These are phyloP conservation scores for Pelobates fuscus DNA, from an alignment of 2,113 vertebrate species.

Conservation along the genomic window DNA sequence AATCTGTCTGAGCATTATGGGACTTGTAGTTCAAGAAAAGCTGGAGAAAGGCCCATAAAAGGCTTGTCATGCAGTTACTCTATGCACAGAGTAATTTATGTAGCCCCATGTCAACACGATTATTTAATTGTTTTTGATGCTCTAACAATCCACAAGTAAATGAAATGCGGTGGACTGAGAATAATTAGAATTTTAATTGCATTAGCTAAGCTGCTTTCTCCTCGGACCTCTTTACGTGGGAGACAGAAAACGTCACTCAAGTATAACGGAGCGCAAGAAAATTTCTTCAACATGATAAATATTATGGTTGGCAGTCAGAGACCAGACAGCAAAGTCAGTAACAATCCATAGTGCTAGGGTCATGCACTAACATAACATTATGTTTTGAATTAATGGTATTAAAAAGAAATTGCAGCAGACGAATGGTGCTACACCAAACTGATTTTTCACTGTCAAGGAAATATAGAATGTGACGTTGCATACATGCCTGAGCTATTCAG, in stretches of 20 bases:
- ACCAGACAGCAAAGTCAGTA: constrained; percentile 10
- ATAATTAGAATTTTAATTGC: constrained; percentile 48
- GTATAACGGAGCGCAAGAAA: constrained; percentile 10
- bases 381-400: not conserved
- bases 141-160: constrained; percentile 2
- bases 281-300: constrained; percentile 3
- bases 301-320: constrained; percentile 4
- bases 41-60: too few relatives aligned
- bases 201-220: constrained; percentile 40
- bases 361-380: constrained; percentile 9
- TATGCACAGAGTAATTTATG: constrained; percentile 10
- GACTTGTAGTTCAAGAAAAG: too few relatives aligned
- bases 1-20: too few relatives aligned
- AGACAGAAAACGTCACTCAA: constrained; percentile 33
- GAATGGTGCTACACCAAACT: too few relatives aligned
- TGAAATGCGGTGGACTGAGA: constrained; percentile 30
- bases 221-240: constrained; percentile 30
- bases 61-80: too few relatives aligned
- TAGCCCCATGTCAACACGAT: constrained; percentile 5
- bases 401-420: not conserved
- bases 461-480: too few relatives aligned
- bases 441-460: too few relatives aligned
- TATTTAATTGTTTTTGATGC: constrained; percentile 25
- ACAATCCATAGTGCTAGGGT: not conserved
- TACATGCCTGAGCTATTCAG: too few relatives aligned